Evolutionary conservation across 2,888 invertebrate species (phyloP), one percentile per base, ranked within the genome.

Genomic region (Ichneumoninae sp.): DNA sequence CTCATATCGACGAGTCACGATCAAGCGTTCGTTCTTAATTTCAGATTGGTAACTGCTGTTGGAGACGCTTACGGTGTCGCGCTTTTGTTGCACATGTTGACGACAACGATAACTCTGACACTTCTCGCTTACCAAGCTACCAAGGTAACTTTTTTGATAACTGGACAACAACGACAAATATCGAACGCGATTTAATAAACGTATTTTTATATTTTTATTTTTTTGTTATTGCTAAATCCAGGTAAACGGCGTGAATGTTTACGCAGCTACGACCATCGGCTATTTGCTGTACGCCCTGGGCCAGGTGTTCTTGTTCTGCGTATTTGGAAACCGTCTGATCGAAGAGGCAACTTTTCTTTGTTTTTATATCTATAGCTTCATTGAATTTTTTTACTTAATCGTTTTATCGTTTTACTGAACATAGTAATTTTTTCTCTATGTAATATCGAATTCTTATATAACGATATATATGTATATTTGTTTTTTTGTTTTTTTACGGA

Each of bases 51-150:
- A 19, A 96, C 97, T 1, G 96, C 96, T 26, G 96, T 98, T 82
- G 97, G 97, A 13, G 97, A 98, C 87, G 96, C 97, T 7, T 98
- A 98, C 88, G 98, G 98, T 65, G 96, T 96, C n/a, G 97, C 97
- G 54, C 94, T 98, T 22, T 94, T 98, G 68, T 95, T 98, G 80
- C 98, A 98, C 94, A 98, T 98, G 98, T 94, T 98, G 91, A 96
- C 97, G 30, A 96, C 97, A 0, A 98, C 98, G 1, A 97, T 98
- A 87, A 97, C 96, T 57, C 94, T 98, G 47, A 98, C 98, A 19
- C 95, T 98, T 50, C 94, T 98, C 86, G 98, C 98, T 19, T 98
- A 98, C 90, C 98, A 98, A 93, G 98, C 98, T 4, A 98, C 98
- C 0, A 97, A 97, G 95, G 97, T 96, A 94, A 88, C 87, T 77